A percentile compares a stretch with the other conserved stretches of the same genome.
These are phyloP conservation scores for Lagorchestes hirsutus DNA, from an alignment of 2,797 vertebrate genomes.

Conservation along the genomic window DNA sequence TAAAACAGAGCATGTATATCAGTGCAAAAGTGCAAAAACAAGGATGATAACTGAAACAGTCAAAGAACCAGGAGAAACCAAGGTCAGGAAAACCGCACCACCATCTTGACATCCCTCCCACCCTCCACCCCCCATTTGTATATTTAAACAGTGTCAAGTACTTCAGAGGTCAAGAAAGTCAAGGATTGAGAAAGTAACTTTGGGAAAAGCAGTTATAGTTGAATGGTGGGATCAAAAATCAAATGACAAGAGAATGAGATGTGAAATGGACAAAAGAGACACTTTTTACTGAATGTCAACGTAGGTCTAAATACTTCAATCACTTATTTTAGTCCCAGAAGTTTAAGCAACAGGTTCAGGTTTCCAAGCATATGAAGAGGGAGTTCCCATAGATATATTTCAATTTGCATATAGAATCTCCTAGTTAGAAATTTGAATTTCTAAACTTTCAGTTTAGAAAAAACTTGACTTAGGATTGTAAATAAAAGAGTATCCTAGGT, in stretches of 20 bases:
- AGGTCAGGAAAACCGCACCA: neutral
- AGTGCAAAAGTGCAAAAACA: neutral
- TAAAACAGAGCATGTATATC: neutral
- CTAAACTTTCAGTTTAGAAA: constrained; percentile 1
- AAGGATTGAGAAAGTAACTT: neutral
- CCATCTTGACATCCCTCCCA: neutral
- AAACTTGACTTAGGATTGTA: constrained; percentile 44
- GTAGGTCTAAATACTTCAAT: neutral
- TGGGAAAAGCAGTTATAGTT: neutral
- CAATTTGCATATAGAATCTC: constrained; percentile 60
- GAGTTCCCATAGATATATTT: constrained; percentile 45
- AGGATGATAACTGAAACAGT: neutral
- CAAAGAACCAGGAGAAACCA: neutral
- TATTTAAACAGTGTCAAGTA: neutral
- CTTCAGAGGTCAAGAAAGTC: neutral
- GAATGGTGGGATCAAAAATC: neutral
- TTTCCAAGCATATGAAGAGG: constrained; percentile 69
- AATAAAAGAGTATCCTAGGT: constrained; percentile 23
- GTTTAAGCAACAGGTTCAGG: constrained; percentile 49
- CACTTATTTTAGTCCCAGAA: constrained; percentile 38
- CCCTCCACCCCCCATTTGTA: neutral
- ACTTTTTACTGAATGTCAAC: neutral
- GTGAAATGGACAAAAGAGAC: neutral
- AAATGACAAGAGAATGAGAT: neutral
- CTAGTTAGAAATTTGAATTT: constrained; percentile 65